These are phyloP conservation scores for Drosophila novamexicana DNA, from an alignment of 1,140 invertebrate genomes.

Conservation along the genomic window DNA sequence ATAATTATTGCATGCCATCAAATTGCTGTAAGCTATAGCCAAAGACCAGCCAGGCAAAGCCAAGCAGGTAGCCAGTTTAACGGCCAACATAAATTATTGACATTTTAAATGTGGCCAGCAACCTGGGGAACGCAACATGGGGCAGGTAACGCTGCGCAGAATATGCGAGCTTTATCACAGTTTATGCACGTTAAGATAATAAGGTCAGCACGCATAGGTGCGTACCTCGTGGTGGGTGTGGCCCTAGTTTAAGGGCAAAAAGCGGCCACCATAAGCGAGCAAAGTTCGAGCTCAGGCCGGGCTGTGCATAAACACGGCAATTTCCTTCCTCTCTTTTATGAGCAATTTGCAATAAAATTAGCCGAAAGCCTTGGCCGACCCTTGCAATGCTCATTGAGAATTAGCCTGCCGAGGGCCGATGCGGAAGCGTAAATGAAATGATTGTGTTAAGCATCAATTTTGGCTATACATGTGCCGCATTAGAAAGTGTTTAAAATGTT, in stretches of 20 bases:
- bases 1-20: slow-evolving; percentile 82
- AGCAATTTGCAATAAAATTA: slow-evolving; percentile 80
- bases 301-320: slow-evolving; percentile 40
- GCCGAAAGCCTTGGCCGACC: slow-evolving; percentile 54
- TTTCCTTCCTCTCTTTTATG: slow-evolving; percentile 64
- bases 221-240: slow-evolving; percentile 11
- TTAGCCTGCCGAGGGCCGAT: slow-evolving; percentile 23
- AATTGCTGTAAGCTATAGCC: slow-evolving; percentile 58
- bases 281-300: slow-evolving; percentile 68
- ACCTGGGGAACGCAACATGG: slow-evolving; percentile 8
- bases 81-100: slow-evolving; percentile 29
- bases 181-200: slow-evolving; percentile 81
- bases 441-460: slow-evolving; percentile 39
- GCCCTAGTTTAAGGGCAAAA: slow-evolving; percentile 76
- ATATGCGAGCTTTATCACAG: slow-evolving; percentile 80
- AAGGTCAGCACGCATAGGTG: slow-evolving; percentile 73
- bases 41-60: slow-evolving; percentile 2
- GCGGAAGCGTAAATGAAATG: slow-evolving; percentile 60
- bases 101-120: slow-evolving; percentile 65
- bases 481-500: too few relatives aligned
- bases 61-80: slow-evolving; percentile 44
- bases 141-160: slow-evolving; percentile 30
- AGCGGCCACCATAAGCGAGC: slow-evolving; percentile 39
- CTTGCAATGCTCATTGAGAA: slow-evolving; percentile 59
- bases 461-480: too few relatives aligned